These are phyloP conservation scores for Channa argus DNA, from an alignment of 2,113 vertebrate genomes.

Conservation along the genomic window DNA sequence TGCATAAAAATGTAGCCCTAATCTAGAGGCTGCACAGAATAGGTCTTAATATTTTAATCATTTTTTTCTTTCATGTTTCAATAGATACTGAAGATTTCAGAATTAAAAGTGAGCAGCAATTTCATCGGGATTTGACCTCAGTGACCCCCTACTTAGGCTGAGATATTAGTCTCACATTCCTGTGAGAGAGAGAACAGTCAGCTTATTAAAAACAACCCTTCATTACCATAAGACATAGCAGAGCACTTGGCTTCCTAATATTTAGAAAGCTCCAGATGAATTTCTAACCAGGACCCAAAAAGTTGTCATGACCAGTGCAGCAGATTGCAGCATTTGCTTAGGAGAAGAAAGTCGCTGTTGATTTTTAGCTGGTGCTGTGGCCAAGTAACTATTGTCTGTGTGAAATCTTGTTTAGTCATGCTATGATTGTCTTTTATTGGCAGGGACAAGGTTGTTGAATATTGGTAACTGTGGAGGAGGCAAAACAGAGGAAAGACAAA, in stretches of 20 bases:
- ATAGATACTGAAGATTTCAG: conserved; percentile 74
- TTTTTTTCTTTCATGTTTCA: conserved; percentile 62
- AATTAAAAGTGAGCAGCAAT: conserved; percentile 81
- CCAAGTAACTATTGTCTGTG: conserved; percentile 61
- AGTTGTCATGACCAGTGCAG: conserved; percentile 39
- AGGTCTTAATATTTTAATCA: conserved; percentile 47
- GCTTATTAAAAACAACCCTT: conserved; percentile 80
- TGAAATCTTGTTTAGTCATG: conserved; percentile 69
- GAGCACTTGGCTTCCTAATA: conserved; percentile 79
- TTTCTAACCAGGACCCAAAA: conserved; percentile 62
- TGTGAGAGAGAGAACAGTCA: conserved; percentile 60
- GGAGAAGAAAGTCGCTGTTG: conserved; percentile 23
- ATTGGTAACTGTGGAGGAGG: conserved; percentile 28
- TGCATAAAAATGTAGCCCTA: conserved; percentile 41
- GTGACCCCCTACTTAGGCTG: conserved; percentile 69
- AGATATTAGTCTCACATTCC: conserved; percentile 77
- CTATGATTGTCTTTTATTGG: conserved; percentile 57
- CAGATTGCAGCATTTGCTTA: conserved; percentile 35
- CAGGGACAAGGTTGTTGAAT: conserved; percentile 61
- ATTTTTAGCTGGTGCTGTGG: conserved; percentile 41
- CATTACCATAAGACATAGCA: conserved; percentile 80
- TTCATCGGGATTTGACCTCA: conserved; percentile 78
- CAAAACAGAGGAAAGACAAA: conserved; percentile 41
- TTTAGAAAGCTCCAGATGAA: conserved; percentile 68
- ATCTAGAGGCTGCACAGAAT: conserved; percentile 16